phyloP scores from a whole-genome alignment of 2,888 invertebrate genomes.

The Dysmachus trigonus region DNA sequence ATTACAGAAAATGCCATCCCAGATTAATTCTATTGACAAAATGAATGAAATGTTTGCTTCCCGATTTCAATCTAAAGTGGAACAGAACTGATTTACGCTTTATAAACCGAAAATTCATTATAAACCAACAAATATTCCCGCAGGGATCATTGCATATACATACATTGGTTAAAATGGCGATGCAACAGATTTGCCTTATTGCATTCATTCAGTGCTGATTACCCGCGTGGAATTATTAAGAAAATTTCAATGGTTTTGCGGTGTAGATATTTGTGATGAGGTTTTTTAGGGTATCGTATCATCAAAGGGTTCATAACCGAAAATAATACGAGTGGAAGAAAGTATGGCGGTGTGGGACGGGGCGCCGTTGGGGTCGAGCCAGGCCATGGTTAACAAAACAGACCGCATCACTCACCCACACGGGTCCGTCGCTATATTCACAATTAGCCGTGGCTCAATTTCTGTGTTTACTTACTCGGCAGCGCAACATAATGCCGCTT shows the following conservation, averaged over 20 bases:
- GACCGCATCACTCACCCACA: background rate
- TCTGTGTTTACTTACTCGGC: constrained; percentile 53
- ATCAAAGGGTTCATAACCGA: background rate
- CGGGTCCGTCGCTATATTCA: background rate
- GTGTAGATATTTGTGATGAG: background rate
- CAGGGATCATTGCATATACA: background rate
- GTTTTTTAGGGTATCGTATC: background rate
- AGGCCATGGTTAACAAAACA: background rate
- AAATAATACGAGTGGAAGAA: background rate
- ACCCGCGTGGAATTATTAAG: background rate
- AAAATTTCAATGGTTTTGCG: background rate
- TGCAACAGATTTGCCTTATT: background rate
- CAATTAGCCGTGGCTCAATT: constrained; percentile 48
- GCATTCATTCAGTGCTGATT: background rate
- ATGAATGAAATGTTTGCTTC: background rate
- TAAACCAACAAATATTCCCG: background rate
- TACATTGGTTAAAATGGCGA: background rate
- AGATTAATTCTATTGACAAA: background rate
- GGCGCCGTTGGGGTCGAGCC: background rate
- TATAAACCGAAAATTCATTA: background rate
- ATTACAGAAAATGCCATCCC: background rate
- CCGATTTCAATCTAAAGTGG: background rate
- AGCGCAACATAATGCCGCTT: constrained; percentile 50
- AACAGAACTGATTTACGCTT: background rate
- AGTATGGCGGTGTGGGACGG: background rate